A percentile compares a stretch with the other conserved stretches of the same genome.
Evolutionary conservation across 1,140 invertebrate species (phyloP).

Genomic region (Formica exsecta): DNA sequence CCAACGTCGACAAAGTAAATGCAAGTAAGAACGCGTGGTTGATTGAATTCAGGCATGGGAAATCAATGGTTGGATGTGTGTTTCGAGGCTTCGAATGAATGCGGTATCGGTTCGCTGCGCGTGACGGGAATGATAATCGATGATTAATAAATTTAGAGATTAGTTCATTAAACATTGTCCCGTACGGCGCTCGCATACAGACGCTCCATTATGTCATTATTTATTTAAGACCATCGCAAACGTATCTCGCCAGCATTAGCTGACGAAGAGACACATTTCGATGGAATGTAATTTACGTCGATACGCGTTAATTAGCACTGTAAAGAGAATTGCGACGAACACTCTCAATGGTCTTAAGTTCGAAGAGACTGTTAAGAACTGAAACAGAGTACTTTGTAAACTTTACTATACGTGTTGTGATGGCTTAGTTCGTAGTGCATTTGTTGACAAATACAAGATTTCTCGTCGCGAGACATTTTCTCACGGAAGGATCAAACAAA

Average conservation of each 20-base stretch:
- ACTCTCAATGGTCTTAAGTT: conserved; percentile 25
- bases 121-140: conserved; percentile 26
- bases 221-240: conserved; percentile 10
- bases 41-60: conserved; percentile 40
- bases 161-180: not conserved
- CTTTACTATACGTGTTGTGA: conserved; percentile 5
- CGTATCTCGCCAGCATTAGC: not conserved
- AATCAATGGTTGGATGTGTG: conserved; percentile 22
- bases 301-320: conserved; percentile 28
- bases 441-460: not conserved
- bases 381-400: conserved; percentile 17
- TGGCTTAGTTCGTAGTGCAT: not conserved
- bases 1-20: not conserved
- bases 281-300: not conserved
- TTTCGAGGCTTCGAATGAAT: conserved; percentile 14
- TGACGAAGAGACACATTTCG: conserved; percentile 1
- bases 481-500: conserved; percentile 1
- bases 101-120: not conserved
- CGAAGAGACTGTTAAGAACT: conserved; percentile 10
- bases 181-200: not conserved
- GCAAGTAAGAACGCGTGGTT: conserved; percentile 36
- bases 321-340: conserved; percentile 5
- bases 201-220: not conserved
- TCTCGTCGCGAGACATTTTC: not conserved
- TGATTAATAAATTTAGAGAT: conserved; percentile 45